Evolutionary conservation across 2,113 vertebrate species (phyloP).

Genomic region (Cyprinus carpio): DNA sequence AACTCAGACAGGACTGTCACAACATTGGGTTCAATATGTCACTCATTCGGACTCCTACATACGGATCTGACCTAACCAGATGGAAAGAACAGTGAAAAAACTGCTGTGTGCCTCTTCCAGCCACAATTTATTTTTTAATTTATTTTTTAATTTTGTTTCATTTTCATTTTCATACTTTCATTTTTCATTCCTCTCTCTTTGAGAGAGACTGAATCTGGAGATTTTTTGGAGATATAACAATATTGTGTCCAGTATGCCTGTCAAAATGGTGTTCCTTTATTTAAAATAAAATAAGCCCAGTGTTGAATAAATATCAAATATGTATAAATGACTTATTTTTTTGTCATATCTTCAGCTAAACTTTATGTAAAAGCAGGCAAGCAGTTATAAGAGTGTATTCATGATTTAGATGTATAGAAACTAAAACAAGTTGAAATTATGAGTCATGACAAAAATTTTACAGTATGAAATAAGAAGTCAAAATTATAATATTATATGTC

Average conservation of each 20-base stretch:
- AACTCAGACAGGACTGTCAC: constrained; percentile 70
- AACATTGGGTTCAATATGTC: constrained; percentile 89
- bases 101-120: neutral
- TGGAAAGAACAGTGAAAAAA: neutral
- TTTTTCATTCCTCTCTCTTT: neutral
- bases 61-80: constrained; percentile 68
- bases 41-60: constrained; percentile 89
- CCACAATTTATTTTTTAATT: neutral
- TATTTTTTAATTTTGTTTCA: neutral
- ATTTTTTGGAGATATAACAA: neutral
- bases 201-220: neutral
- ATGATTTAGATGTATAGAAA: too few species aligned
- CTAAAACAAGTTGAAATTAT: too few species aligned
- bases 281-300: neutral
- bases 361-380: too few species aligned
- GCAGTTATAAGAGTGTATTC: too few species aligned
- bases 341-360: too few species aligned
- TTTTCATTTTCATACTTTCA: neutral
- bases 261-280: neutral
- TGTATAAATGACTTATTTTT: neutral
- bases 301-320: neutral
- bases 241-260: neutral
- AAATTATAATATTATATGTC: too few species aligned
- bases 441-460: too few species aligned
- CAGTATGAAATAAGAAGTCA: too few species aligned